phyloP scores from a whole-genome alignment of 2,888 invertebrate species.

The Brenthis hecate region DNA sequence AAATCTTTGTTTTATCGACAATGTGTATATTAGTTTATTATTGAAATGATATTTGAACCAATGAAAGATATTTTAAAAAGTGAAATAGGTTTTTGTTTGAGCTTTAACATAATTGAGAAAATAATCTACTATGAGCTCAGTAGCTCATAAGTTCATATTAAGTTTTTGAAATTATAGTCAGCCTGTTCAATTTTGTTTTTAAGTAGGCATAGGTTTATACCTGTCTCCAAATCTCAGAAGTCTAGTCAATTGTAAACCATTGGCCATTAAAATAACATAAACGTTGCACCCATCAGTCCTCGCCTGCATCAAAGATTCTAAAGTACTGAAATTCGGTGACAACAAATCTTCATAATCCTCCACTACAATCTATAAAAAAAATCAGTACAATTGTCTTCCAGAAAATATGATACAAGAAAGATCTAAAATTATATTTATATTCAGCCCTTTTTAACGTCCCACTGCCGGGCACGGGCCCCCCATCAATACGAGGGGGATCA shows the following conservation, averaged over 20 bases:
- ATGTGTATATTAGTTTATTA: background rate
- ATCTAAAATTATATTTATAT: too few species aligned
- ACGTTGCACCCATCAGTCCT: slow-evolving; percentile 86
- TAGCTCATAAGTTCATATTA: too few species aligned
- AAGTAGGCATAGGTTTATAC: slow-evolving; percentile 52
- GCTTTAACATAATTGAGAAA: too few species aligned
- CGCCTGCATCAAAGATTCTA: slow-evolving; percentile 81
- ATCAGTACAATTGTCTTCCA: too few species aligned
- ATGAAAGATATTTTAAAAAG: too few species aligned
- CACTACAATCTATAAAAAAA: slow-evolving; percentile 75
- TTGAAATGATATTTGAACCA: background rate
- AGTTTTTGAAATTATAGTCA: too few species aligned
- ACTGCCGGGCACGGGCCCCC: too few species aligned
- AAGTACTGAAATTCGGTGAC: slow-evolving; percentile 82
- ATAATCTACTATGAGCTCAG: too few species aligned
- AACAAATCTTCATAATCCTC: slow-evolving; percentile 85
- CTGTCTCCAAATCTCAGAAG: slow-evolving; percentile 88
- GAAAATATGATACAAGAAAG: too few species aligned
- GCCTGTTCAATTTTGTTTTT: background rate
- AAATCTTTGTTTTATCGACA: background rate
- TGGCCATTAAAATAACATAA: slow-evolving; percentile 87
- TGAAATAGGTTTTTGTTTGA: too few species aligned
- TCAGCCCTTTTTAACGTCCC: too few species aligned
- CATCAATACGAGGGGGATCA: too few species aligned
- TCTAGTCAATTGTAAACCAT: slow-evolving; percentile 86